Conservation (phyloP, 2,797 vertebrate genomes). For the Hyperoplus lanceolatus region DNA sequence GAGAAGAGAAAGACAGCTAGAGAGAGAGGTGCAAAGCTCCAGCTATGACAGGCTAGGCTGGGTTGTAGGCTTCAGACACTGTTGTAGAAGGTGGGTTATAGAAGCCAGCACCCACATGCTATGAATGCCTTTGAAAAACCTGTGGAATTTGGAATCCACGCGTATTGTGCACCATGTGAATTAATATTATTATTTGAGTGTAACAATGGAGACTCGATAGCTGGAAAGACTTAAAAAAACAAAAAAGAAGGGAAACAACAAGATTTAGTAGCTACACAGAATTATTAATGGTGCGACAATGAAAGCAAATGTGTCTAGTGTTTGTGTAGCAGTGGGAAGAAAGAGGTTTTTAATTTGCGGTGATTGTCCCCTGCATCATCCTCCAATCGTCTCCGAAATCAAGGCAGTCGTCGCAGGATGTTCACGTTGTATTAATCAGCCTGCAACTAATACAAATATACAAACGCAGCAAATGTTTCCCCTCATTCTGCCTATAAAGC, state of each 20-base stretch:
- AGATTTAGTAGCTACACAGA: conserved; percentile 3
- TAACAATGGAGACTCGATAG: not conserved
- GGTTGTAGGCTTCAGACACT: conserved; percentile 46
- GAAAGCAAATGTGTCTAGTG: not conserved
- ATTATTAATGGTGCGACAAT: conserved; percentile 50
- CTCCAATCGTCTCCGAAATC: conserved; percentile 29
- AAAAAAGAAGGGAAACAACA: not conserved
- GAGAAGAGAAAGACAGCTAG: conserved; percentile 57
- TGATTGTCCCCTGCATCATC: conserved; percentile 44
- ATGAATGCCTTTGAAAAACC: conserved; percentile 32
- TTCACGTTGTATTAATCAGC: conserved; percentile 42
- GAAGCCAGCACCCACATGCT: conserved; percentile 20
- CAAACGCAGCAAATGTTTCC: not conserved
- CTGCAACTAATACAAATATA: conserved; percentile 22
- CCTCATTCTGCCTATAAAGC: not conserved
- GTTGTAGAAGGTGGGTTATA: conserved; percentile 22
- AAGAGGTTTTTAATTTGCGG: conserved; percentile 34
- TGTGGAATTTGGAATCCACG: conserved; percentile 31
- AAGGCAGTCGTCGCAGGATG: conserved; percentile 10
- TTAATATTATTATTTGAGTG: conserved; percentile 37
- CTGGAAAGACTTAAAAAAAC: not conserved
- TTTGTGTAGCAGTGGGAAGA: conserved; percentile 29
- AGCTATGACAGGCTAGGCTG: conserved; percentile 51
- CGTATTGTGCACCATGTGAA: conserved; percentile 28
- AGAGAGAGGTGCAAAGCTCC: conserved; percentile 70